phyloP scores from a whole-genome alignment of 2,888 invertebrate species.

The Microplitis manilae region DNA sequence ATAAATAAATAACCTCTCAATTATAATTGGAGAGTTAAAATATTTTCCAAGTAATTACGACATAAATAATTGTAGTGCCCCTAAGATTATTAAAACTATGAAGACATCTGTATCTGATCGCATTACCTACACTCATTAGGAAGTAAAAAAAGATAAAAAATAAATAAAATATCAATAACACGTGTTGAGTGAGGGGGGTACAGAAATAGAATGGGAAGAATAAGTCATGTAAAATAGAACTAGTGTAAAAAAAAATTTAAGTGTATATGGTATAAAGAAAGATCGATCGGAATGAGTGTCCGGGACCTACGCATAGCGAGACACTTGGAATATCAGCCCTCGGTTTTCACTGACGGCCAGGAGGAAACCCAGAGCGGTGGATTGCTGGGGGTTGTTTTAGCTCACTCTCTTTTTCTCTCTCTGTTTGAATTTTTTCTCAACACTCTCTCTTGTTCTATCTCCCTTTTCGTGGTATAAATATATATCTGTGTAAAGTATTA shows the following conservation, averaged over 20 bases:
- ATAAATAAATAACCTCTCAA: neutral
- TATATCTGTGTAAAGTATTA: neutral
- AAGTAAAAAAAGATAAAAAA: neutral
- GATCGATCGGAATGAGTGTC: slow-evolving; percentile 49
- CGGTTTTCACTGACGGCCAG: slow-evolving; percentile 46
- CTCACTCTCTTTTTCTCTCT: slow-evolving; percentile 6
- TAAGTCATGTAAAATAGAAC: slow-evolving; percentile 5
- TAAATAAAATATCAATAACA: neutral
- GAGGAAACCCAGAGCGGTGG: slow-evolving; percentile 51
- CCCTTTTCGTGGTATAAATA: neutral
- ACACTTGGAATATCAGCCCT: slow-evolving; percentile 50
- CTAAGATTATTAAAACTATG: neutral
- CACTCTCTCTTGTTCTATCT: slow-evolving; percentile 15
- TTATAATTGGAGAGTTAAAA: neutral
- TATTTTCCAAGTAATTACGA: neutral
- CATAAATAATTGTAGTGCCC: neutral
- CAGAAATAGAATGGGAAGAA: neutral
- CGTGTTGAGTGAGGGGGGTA: neutral
- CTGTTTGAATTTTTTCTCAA: neutral
- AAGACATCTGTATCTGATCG: neutral
- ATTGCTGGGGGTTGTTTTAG: slow-evolving; percentile 51
- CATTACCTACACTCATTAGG: neutral
- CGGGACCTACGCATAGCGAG: slow-evolving; percentile 52
- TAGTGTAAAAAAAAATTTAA: slow-evolving; percentile 26
- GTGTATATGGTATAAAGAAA: slow-evolving; percentile 44